Base-by-base conservation (phyloP, 30 jellyfish, hydroid and myxozoan species). In the Sanderia malayensis region DNA sequence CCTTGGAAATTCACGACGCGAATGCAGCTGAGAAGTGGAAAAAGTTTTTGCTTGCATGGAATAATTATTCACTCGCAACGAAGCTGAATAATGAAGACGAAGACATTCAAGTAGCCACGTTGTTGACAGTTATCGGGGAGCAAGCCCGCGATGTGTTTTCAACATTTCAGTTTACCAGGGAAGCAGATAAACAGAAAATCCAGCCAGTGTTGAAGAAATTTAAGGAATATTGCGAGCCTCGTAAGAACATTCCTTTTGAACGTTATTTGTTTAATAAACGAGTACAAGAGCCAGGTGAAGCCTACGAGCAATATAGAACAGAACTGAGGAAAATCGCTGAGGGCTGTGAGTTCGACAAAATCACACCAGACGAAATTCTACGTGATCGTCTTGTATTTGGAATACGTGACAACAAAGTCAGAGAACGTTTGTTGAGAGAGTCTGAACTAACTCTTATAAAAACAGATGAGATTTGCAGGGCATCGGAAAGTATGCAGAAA, bases 331-430 rank as follows among this genome's bases (percentile, higher is more conserved):
- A 33, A 24, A n/a, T 65, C 58, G 24, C 68, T 23, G 63, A 22
- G 78, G 58, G 81, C 25, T 69, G 69, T 25, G 33, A 18, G 33
- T 45, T 69, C 24, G 22, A 41, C 55, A 41, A 41, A 41, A 41
- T 41, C 55, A 41, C 55, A 41, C 55, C 55, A 41, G 81, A 69
- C 69, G 29, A 27, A 19, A 19, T 69, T 19, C 33, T 69, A 7
- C 33, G 81, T 27, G 81, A 69, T 44, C 33, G 81, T 19, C 33
- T 69, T 46, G 69, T 69, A 37, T 69, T 32, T 69, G 81, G 81
- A 23, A 69, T 69, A 32, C 69, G 29, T 25, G 32, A 32, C 20
- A 69, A 41, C 44, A 22, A 69, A 3, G 33, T 69, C 33, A 45
- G 73, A 69, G 71, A 69, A 46, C 73, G 81, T 18, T 44, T 33